These are phyloP conservation scores for Falco berigora DNA, from an alignment of 2,797 vertebrate genomes.

Conservation along the genomic window DNA sequence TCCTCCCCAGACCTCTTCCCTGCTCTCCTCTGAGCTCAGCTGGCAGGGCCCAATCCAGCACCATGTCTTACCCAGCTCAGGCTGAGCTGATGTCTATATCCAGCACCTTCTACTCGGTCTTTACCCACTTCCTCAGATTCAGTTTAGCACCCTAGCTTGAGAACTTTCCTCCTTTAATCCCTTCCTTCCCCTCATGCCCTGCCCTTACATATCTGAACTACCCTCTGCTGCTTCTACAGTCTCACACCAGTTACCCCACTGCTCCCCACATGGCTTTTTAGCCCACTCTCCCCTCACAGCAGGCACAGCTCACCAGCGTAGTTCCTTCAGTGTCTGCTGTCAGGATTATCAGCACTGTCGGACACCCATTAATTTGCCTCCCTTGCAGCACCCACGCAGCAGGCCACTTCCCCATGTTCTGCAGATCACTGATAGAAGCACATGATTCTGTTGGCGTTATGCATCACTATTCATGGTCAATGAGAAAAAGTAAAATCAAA, in stretches of 20 bases:
- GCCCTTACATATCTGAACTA: not conserved
- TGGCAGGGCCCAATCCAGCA: not conserved
- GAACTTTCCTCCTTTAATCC: not conserved
- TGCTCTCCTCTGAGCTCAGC: not conserved
- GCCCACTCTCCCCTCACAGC: not conserved
- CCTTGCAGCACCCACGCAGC: not conserved
- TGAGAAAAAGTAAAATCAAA: not conserved
- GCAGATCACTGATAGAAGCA: fast-evolving
- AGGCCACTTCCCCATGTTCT: not conserved
- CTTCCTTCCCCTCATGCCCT: not conserved
- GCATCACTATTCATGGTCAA: not conserved
- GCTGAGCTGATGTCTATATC: not conserved
- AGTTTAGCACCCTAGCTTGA: not conserved
- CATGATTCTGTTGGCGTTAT: not conserved
- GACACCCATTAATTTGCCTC: not conserved
- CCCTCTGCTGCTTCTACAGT: not conserved
- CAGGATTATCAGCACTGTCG: not conserved
- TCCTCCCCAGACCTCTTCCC: not conserved
- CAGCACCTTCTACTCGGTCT: not conserved
- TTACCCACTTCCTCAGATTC: not conserved
- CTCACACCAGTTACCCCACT: not conserved
- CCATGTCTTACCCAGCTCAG: fast-evolving
- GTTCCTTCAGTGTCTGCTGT: not conserved
- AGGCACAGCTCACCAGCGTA: not conserved
- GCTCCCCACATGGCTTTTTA: not conserved